Conservation (phyloP, 1,140 invertebrate genomes). For the Nephila pilipes region DNA sequence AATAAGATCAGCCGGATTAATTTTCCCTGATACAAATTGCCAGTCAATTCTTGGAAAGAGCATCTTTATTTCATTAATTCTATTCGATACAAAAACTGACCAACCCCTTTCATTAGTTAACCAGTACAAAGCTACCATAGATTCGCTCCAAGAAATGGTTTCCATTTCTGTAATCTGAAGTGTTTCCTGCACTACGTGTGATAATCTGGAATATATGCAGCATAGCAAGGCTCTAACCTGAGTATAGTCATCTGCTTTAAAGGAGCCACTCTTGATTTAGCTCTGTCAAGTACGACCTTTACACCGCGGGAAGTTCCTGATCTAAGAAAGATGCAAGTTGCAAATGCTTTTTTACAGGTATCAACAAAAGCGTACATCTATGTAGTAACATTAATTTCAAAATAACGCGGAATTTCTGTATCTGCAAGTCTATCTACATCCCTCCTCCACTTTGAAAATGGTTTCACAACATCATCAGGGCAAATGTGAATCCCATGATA, state of each 20-base stretch:
- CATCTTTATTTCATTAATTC: slow-evolving; percentile 3
- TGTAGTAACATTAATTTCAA: background rate
- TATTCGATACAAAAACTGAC: background rate
- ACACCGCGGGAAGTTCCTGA: background rate
- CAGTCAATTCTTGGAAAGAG: background rate
- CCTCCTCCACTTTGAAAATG: background rate
- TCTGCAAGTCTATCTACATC: background rate
- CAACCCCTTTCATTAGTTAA: background rate
- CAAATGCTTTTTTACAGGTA: background rate
- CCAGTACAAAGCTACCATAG: background rate
- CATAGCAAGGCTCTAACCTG: background rate
- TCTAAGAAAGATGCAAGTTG: background rate
- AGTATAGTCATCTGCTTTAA: no score
- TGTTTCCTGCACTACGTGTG: background rate
- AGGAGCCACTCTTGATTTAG: no score
- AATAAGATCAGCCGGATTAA: background rate
- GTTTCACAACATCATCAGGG: background rate
- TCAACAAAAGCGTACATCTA: slow-evolving; percentile 39
- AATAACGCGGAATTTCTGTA: background rate
- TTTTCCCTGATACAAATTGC: background rate
- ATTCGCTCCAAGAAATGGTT: background rate
- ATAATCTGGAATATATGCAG: background rate
- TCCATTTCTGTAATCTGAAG: background rate
- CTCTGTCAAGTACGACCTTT: no score
- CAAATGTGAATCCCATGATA: no score